Conservation (phyloP, 2,888 invertebrate genomes). For the Hesperia comma region DNA sequence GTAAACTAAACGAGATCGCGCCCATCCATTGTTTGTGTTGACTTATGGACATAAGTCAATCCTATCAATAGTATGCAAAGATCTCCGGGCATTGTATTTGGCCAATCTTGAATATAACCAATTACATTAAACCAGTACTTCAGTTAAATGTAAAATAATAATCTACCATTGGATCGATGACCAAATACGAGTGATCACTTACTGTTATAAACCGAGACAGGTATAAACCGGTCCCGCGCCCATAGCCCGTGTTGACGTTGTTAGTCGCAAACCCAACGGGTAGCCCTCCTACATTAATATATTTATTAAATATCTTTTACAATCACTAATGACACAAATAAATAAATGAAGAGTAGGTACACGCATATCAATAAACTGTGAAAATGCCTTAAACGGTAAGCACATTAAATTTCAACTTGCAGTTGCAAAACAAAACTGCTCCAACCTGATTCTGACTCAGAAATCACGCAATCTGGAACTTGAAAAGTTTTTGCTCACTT, state of each 20-base stretch:
- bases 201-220: conserved; percentile 15
- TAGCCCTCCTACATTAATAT: too few species aligned
- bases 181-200: conserved; percentile 12
- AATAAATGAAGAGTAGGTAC: neutral
- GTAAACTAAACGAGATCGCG: conserved; percentile 51
- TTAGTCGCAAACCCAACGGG: too few species aligned
- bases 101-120: conserved; percentile 47
- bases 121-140: conserved; percentile 3
- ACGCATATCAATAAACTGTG: conserved; percentile 51
- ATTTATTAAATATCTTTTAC: too few species aligned
- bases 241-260: conserved; percentile 11
- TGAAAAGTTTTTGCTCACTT: conserved; percentile 23
- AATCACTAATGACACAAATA: neutral
- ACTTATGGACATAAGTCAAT: conserved; percentile 53
- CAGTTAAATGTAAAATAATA: neutral
- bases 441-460: conserved; percentile 59
- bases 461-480: conserved; percentile 47
- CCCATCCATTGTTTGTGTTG: conserved; percentile 74
- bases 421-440: conserved; percentile 62
- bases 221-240: conserved; percentile 18
- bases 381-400: conserved; percentile 60
- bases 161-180: conserved; percentile 39
- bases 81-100: conserved; percentile 64
- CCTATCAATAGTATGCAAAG: conserved; percentile 57
- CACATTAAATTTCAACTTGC: conserved; percentile 46